Evolutionary conservation across 2,888 invertebrate genomes (phyloP).

Genomic region (Agrilus mali): DNA sequence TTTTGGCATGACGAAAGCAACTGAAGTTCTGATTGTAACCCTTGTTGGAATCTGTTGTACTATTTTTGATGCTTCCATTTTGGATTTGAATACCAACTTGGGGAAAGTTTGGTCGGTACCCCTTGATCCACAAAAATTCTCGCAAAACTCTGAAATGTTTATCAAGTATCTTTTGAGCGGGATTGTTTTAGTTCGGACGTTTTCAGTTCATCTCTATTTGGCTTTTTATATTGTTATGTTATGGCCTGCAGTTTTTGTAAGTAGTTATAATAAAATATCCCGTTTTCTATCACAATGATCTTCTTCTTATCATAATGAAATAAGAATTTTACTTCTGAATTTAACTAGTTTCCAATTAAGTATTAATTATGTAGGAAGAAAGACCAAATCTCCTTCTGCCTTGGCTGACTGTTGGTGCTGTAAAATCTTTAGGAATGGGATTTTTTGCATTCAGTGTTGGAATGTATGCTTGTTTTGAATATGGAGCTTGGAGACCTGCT

Average conservation of each 20-base stretch:
- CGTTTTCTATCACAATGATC: not conserved
- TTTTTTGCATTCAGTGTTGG: constrained; percentile 36
- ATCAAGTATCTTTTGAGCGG: constrained; percentile 40
- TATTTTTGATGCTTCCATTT: constrained; percentile 42
- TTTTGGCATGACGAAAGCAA: constrained; percentile 37
- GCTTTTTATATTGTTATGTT: constrained; percentile 43
- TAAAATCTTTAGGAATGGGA: constrained; percentile 37
- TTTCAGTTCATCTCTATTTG: constrained; percentile 42
- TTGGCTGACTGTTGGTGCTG: constrained; percentile 39
- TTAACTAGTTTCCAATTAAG: no score
- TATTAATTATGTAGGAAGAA: constrained; percentile 32
- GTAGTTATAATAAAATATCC: constrained; percentile 13
- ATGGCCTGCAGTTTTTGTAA: constrained; percentile 43
- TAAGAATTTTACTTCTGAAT: not conserved
- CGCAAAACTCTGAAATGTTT: constrained; percentile 34
- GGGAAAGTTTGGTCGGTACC: constrained; percentile 43
- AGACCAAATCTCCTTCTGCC: constrained; percentile 39
- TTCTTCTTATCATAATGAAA: no score
- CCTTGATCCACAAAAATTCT: constrained; percentile 34
- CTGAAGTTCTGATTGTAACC: constrained; percentile 41
- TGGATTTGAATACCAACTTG: constrained; percentile 41
- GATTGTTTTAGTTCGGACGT: constrained; percentile 41
- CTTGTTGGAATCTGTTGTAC: constrained; percentile 39
- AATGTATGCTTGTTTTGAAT: constrained; percentile 36
- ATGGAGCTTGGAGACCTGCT: constrained; percentile 35